Evolutionary conservation across 2,888 invertebrate species (phyloP).

Genomic region (Schizaphis graminum): DNA sequence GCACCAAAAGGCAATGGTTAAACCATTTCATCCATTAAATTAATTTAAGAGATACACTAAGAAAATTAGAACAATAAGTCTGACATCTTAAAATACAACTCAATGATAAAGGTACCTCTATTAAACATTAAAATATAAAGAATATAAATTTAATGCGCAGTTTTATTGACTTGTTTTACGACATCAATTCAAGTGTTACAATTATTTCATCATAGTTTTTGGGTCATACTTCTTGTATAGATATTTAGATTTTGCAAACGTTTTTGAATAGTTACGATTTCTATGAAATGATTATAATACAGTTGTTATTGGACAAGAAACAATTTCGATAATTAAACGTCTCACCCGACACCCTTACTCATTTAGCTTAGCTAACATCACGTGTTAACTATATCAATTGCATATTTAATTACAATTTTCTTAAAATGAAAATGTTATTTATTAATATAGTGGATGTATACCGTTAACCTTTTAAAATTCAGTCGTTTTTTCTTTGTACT

Average conservation of each 20-base stretch:
- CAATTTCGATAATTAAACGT: background rate
- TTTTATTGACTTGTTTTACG: background rate
- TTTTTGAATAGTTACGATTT: background rate
- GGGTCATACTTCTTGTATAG: background rate
- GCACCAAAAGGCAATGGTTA: background rate
- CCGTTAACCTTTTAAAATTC: too few relatives aligned
- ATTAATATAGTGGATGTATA: too few relatives aligned
- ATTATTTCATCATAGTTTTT: background rate
- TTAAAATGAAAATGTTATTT: too few relatives aligned
- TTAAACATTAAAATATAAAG: background rate
- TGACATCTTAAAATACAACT: background rate
- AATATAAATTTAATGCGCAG: background rate
- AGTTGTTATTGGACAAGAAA: background rate
- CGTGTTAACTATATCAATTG: background rate
- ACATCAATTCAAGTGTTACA: background rate
- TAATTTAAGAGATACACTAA: background rate
- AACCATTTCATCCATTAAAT: background rate
- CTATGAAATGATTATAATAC: background rate
- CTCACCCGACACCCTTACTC: background rate
- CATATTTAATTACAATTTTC: too few relatives aligned
- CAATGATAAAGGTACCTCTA: background rate
- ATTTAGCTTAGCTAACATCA: background rate
- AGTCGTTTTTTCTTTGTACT: too few relatives aligned
- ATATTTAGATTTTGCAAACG: background rate
- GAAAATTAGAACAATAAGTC: background rate